Percentiles rank a stretch among this genome's conserved stretches.
These are phyloP conservation scores for Aspidiotus rigidus DNA, from an alignment of 2,888 invertebrate genomes.

Conservation along the genomic window DNA sequence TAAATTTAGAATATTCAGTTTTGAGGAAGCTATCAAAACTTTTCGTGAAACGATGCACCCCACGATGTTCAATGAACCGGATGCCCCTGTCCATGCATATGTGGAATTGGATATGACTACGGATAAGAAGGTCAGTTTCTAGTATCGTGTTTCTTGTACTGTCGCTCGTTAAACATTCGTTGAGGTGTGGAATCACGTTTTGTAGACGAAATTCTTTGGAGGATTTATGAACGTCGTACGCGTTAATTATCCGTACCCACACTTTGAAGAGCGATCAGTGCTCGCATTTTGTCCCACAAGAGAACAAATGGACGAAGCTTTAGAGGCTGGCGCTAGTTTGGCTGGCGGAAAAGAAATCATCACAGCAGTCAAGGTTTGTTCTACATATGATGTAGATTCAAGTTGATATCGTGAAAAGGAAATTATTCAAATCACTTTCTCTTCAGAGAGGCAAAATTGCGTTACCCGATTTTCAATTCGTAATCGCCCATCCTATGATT, in stretches of 20 bases:
- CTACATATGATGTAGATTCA: background rate
- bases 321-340: conserved; percentile 60
- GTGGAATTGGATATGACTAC: conserved; percentile 74
- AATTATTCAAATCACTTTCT: conserved; percentile 30
- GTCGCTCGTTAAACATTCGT: too few species aligned
- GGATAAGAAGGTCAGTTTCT: conserved; percentile 48
- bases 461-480: conserved; percentile 59
- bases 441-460: conserved; percentile 56
- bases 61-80: conserved; percentile 66
- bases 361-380: conserved; percentile 58
- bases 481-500: conserved; percentile 71
- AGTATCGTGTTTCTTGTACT: background rate
- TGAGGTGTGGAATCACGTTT: conserved; percentile 34
- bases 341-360: conserved; percentile 66
- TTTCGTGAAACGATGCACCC: conserved; percentile 77
- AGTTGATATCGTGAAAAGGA: background rate
- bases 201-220: conserved; percentile 58
- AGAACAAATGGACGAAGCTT: conserved; percentile 52
- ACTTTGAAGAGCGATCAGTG: conserved; percentile 58
- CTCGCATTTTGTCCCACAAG: conserved; percentile 65
- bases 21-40: conserved; percentile 64
- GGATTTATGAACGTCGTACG: conserved; percentile 57
- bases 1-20: conserved; percentile 54
- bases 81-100: conserved; percentile 57
- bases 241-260: conserved; percentile 60